phyloP scores from a whole-genome alignment of 1,140 invertebrate genomes.

The Macrocentrus cingulum region DNA sequence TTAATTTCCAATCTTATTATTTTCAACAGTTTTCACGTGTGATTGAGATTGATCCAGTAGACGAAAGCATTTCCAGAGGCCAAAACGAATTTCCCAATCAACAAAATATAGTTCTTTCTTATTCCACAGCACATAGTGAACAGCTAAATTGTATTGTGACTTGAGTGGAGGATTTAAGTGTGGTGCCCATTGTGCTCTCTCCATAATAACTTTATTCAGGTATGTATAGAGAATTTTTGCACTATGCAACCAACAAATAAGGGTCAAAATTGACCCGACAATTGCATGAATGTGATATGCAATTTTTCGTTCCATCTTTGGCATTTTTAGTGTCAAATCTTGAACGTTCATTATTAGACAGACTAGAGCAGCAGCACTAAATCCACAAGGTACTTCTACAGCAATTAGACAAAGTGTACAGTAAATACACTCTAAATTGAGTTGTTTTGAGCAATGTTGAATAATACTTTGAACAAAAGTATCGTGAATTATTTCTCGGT shows the following conservation, averaged over 20 bases:
- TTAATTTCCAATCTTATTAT: too few relatives aligned
- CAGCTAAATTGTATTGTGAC: constrained; percentile 57
- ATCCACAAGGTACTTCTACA: constrained; percentile 63
- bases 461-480: constrained; percentile 55
- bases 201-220: constrained; percentile 59
- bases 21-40: not conserved
- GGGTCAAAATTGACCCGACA: constrained; percentile 61
- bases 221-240: constrained; percentile 62
- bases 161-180: constrained; percentile 65
- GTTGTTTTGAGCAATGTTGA: constrained; percentile 50
- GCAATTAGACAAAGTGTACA: constrained; percentile 60
- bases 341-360: constrained; percentile 64
- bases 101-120: constrained; percentile 65
- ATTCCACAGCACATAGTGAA: constrained; percentile 63
- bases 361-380: constrained; percentile 60
- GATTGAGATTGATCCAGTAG: not conserved
- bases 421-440: constrained; percentile 60
- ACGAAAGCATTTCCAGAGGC: constrained; percentile 64
- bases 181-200: constrained; percentile 62
- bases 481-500: constrained; percentile 58
- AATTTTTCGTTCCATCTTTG: constrained; percentile 36
- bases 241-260: constrained; percentile 64
- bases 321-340: constrained; percentile 52
- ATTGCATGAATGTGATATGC: constrained; percentile 61
- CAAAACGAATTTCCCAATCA: constrained; percentile 66